Conservation (phyloP, 2,113 vertebrate species). For the Sander lucioperca region DNA sequence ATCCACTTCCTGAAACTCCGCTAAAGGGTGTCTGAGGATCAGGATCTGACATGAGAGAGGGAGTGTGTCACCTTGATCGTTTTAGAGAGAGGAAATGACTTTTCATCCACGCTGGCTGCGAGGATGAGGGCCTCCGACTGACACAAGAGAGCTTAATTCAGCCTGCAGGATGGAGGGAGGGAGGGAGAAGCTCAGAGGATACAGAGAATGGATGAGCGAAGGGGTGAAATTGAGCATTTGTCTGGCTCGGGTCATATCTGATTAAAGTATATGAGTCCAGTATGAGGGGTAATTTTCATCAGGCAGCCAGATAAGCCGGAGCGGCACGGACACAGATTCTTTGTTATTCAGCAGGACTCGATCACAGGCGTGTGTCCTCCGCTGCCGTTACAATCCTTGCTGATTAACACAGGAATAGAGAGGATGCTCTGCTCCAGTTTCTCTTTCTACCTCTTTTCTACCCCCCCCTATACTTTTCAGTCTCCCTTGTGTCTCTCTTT, state of each 20-base stretch:
- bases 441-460: not conserved
- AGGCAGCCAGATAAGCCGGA: constrained; percentile 61
- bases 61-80: constrained; percentile 43
- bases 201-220: constrained; percentile 17
- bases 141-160: constrained; percentile 56
- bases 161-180: constrained; percentile 22
- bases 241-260: constrained; percentile 72
- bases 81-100: constrained; percentile 56
- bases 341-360: constrained; percentile 53
- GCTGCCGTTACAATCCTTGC: constrained; percentile 41
- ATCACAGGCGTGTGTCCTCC: constrained; percentile 46
- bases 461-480: not conserved
- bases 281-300: constrained; percentile 73
- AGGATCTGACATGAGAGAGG: constrained; percentile 47
- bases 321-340: constrained; percentile 42
- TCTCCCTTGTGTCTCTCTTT: not conserved
- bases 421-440: constrained; percentile 22
- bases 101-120: constrained; percentile 32
- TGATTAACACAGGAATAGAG: constrained; percentile 53
- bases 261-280: constrained; percentile 66
- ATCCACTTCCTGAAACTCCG: constrained; percentile 28
- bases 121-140: constrained; percentile 29
- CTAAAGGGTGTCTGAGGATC: constrained; percentile 41
- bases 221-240: constrained; percentile 58
- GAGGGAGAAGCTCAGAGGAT: constrained; percentile 15